These are phyloP conservation scores for Aphelenchoides bicaudatus DNA, from an alignment of 2,888 invertebrate species.

Conservation along the genomic window DNA sequence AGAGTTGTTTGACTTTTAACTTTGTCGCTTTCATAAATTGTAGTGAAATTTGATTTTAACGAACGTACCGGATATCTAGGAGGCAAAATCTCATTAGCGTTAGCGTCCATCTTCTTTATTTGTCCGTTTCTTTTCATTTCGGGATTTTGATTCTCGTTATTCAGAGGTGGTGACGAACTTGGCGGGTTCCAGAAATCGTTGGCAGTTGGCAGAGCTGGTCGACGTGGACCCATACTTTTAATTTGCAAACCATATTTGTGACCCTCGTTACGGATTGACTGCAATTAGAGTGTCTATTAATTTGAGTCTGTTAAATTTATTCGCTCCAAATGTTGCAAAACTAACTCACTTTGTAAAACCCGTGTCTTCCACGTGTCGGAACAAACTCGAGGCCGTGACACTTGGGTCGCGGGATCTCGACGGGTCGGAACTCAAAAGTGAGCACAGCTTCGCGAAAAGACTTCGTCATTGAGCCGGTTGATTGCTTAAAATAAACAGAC, in stretches of 20 bases:
- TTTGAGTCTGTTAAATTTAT: not conserved
- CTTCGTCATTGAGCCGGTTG: slow-evolving; percentile 13
- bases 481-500: no score
- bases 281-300: slow-evolving; percentile 13
- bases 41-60: not conserved
- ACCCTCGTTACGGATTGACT: slow-evolving; percentile 53
- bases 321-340: not conserved
- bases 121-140: slow-evolving; percentile 2
- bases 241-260: slow-evolving; percentile 49
- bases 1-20: not conserved
- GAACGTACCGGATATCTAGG: not conserved
- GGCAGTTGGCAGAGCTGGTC: slow-evolving; percentile 37
- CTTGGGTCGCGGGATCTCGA: slow-evolving; percentile 55
- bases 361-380: slow-evolving; percentile 53
- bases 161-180: slow-evolving; percentile 4
- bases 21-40: no score
- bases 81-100: slow-evolving; percentile 6
- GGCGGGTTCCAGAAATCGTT: slow-evolving; percentile 31
- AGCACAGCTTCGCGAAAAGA: slow-evolving; percentile 20
- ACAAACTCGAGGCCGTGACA: slow-evolving; percentile 57
- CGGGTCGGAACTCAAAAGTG: slow-evolving; percentile 19
- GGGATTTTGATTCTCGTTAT: no score
- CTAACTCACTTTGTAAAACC: slow-evolving; percentile 52
- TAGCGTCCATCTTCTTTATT: no score
- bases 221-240: slow-evolving; percentile 45